phyloP scores from a whole-genome alignment of 2,888 invertebrate species.

The Uloborus plumipes region DNA sequence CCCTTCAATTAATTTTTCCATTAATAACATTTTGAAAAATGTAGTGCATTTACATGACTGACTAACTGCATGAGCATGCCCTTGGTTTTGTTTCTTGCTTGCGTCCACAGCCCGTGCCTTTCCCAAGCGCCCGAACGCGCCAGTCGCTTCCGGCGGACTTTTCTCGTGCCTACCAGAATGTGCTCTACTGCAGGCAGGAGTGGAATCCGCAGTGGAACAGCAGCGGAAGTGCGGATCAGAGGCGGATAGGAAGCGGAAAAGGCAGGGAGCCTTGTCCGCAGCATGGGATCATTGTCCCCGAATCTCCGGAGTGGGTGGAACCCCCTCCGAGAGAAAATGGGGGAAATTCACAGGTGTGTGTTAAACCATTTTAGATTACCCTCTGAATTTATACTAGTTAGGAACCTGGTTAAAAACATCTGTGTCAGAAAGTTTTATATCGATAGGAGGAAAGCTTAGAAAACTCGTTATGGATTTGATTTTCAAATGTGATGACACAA shows the following conservation, averaged over 20 bases:
- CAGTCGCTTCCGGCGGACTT: slow-evolving; percentile 59
- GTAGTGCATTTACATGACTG: neutral
- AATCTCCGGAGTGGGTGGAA: slow-evolving; percentile 49
- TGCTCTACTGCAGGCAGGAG: slow-evolving; percentile 54
- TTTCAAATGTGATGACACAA: too few relatives aligned
- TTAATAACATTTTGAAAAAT: too few relatives aligned
- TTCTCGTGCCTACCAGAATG: slow-evolving; percentile 61
- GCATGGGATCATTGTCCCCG: slow-evolving; percentile 45
- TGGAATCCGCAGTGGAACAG: slow-evolving; percentile 36
- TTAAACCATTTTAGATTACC: too few relatives aligned
- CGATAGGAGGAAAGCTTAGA: too few relatives aligned
- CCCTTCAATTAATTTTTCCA: too few relatives aligned
- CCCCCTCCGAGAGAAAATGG: slow-evolving; percentile 42
- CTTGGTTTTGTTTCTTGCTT: neutral
- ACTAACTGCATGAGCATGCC: neutral
- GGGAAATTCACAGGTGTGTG: slow-evolving; percentile 46
- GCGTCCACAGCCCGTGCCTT: slow-evolving; percentile 48
- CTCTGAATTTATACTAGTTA: too few relatives aligned
- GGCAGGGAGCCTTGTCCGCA: slow-evolving; percentile 52
- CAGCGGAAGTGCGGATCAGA: slow-evolving; percentile 12
- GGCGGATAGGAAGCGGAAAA: slow-evolving; percentile 25
- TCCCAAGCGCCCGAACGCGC: slow-evolving; percentile 54
- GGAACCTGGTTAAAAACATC: too few relatives aligned
- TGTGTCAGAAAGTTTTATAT: too few relatives aligned
- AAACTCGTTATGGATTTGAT: too few relatives aligned